These are phyloP conservation scores for Epiblema foenella DNA, from an alignment of 2,888 invertebrate genomes.

Conservation along the genomic window DNA sequence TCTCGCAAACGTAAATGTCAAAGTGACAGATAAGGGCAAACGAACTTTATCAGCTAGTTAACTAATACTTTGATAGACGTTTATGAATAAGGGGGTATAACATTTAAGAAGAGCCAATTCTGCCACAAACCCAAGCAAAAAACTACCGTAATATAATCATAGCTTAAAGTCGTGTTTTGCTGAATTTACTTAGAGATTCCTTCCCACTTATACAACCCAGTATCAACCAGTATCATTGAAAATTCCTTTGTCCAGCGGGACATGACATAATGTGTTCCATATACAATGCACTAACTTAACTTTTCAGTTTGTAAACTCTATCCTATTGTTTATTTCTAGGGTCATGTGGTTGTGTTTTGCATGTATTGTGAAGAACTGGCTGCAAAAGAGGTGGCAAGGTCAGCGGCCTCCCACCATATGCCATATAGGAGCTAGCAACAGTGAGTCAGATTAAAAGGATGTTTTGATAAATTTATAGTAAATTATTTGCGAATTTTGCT, in stretches of 20 bases:
- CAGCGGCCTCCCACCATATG: constrained; percentile 32
- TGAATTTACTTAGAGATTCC: no score
- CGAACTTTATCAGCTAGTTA: no score
- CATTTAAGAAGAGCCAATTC: no score
- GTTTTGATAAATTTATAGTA: constrained; percentile 28
- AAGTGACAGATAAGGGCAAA: no score
- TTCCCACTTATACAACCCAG: no score
- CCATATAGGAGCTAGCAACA: constrained; percentile 41
- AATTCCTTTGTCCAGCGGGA: constrained; percentile 29
- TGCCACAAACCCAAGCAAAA: no score
- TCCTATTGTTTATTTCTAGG: background rate
- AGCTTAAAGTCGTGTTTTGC: no score
- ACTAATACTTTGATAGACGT: no score
- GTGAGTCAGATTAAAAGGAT: constrained; percentile 35
- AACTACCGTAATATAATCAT: no score
- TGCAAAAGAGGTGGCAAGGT: constrained; percentile 30
- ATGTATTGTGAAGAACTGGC: background rate
- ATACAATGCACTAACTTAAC: constrained; percentile 21
- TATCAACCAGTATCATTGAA: constrained; percentile 18
- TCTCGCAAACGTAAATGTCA: no score
- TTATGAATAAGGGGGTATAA: no score
- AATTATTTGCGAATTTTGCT: background rate
- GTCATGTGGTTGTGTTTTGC: background rate
- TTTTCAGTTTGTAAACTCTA: background rate
- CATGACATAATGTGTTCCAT: constrained; percentile 38